Evolutionary conservation across 2,113 vertebrate genomes (phyloP), one percentile per base, ranked within the genome.

Genomic region (Sinosuthora webbiana): DNA sequence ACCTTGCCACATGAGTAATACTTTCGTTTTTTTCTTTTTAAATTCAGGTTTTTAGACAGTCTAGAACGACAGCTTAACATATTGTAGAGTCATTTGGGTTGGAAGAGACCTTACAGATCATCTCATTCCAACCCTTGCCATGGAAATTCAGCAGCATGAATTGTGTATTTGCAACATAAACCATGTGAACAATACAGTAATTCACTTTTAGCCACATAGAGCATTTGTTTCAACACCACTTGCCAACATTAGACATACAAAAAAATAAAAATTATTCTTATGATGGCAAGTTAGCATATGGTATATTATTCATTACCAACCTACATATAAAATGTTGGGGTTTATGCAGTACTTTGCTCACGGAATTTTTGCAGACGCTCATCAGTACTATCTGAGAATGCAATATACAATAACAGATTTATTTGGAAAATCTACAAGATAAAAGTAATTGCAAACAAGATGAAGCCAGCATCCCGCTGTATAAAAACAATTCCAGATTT

Each of bases 331-430:
- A 60, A 63, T 39, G 7, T 41, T 35, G 33, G 18, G 10, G 16
- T 90, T 70, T 13, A 33, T 23, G n/a, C 37, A 77, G 49, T 35
- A 53, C 44, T 93, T 83, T 24, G 47, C 19, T 67, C 24, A 55
- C 0, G 1, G 41, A 73, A 37, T 35, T 89, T 77, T 70, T 42
- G 62, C 25, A 60, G 25, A 37, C 15, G 27, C 37, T 82, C 25
- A 45, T 73, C 45, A 75, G 22, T 42, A 45, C 12, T 57, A 53
- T 6, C 24, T 37, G 17, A 76, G 21, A 82, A 82, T 6, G 23
- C 5, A 9, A 12, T 19, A 68, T 5, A 64, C 4, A 75, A 4
- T 13, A 82, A 70, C 0, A 0, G 15, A 44, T 37, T 60, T 62
- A 74, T 45, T 8, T 56, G 31, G 20, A 91, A 87, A 74, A 57